phyloP scores from a whole-genome alignment of 2,888 invertebrate species.

The Hartigia nigra region DNA sequence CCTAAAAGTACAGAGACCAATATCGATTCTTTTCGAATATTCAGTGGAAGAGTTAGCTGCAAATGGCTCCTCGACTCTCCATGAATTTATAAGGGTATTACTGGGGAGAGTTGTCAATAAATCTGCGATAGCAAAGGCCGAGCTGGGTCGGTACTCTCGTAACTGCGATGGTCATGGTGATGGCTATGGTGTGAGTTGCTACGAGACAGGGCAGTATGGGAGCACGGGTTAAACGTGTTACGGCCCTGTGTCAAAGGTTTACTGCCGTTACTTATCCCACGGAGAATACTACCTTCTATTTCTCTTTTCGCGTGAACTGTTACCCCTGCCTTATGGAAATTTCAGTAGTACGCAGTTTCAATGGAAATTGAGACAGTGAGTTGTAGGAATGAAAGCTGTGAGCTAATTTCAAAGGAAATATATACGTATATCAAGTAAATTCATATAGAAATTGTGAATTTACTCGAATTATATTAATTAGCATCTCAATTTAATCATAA shows the following conservation, averaged over 20 bases:
- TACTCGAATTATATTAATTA: background rate
- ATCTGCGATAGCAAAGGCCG: constrained; percentile 41
- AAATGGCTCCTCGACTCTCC: constrained; percentile 42
- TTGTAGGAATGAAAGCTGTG: background rate
- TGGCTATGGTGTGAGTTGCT: constrained; percentile 28
- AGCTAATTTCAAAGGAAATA: background rate
- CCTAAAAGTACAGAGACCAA: background rate
- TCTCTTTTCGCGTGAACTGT: constrained; percentile 41
- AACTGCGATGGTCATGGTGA: constrained; percentile 32
- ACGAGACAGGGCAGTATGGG: constrained; percentile 26
- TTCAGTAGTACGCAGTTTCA: constrained; percentile 17
- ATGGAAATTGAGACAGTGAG: background rate
- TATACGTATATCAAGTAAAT: background rate
- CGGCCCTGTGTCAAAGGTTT: constrained; percentile 48
- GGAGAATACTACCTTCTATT: constrained; percentile 36
- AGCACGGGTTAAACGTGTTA: constrained; percentile 49
- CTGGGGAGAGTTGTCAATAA: constrained; percentile 45
- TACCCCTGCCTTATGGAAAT: constrained; percentile 46
- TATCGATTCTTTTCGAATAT: constrained; percentile 26
- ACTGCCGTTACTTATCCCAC: constrained; percentile 46
- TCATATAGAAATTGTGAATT: background rate
- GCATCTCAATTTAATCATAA: background rate
- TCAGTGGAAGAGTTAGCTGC: constrained; percentile 29
- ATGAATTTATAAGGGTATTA: constrained; percentile 55
- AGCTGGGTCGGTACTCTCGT: constrained; percentile 35